Conservation (phyloP, 2,797 vertebrate genomes). For the Emys orbicularis region DNA sequence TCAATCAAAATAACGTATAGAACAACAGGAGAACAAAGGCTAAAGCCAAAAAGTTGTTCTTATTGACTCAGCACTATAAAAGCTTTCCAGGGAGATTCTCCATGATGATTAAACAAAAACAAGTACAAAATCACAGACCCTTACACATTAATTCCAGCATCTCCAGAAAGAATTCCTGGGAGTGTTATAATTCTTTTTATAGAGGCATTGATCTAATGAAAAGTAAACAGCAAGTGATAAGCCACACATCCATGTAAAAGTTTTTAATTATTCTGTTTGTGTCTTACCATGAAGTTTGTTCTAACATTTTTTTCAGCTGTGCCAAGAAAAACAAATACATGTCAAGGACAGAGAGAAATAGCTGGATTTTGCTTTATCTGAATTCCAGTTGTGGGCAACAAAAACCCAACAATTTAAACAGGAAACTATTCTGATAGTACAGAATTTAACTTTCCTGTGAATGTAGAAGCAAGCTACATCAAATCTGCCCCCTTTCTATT, state of each 20-base stretch:
- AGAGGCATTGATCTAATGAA: neutral
- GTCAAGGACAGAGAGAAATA: constrained; percentile 58
- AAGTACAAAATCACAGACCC: neutral
- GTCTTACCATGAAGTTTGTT: constrained; percentile 2
- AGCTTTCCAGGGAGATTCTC: neutral
- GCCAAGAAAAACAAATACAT: constrained; percentile 50
- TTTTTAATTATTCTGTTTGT: constrained; percentile 38
- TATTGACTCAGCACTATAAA: neutral
- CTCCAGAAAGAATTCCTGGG: neutral
- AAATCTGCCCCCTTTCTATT: neutral
- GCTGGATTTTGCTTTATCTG: constrained; percentile 37
- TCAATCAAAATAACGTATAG: constrained; percentile 24
- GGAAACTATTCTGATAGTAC: constrained; percentile 33
- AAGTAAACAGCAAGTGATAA: neutral
- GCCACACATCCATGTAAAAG: neutral
- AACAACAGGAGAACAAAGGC: constrained; percentile 22
- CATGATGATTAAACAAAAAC: neutral
- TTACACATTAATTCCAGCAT: neutral
- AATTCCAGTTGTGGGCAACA: constrained; percentile 56
- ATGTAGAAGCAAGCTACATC: neutral
- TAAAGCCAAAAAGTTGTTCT: constrained; percentile 22
- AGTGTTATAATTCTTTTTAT: accelerated
- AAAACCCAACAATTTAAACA: constrained; percentile 9
- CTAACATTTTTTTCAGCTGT: constrained; percentile 41
- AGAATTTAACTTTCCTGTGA: constrained; percentile 37